Base-by-base conservation (phyloP, 1,140 invertebrate genomes). In the Formica selysi region DNA sequence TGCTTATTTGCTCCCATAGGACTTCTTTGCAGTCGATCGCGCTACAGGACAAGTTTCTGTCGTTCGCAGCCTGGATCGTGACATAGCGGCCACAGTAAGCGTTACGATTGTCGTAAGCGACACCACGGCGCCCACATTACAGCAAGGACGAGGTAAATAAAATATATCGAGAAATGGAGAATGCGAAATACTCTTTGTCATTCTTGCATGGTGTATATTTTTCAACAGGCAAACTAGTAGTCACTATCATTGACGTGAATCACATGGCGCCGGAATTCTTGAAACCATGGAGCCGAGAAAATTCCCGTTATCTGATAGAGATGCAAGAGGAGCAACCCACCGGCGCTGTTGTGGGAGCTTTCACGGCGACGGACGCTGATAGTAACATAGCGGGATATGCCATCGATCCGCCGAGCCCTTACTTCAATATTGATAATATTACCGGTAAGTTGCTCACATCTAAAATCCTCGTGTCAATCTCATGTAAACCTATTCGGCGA, bases 211-310 rank as follows among this genome's bases (percentile, higher is more conserved):
- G 16, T 16, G 4, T 38, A 32, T 11, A 57, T 74, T 65, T 62
- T 13, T 73, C 76, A 89, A 86, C 93, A 97, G 98, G 98, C 38
- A 96, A 97, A 73, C 94, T 99, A 6, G 97, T 98, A 79, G 97
- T 99, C 36, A 98, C 97, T 2, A 97, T 99, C 62, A 97, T 98
- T 48, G 98, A 99, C 93, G 97, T 97, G 22, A 97, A 97, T 92
- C 96, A 96, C 87, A 95, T 96, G 85, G 94, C 96, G 3, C 97
- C 97, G 11, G 94, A 95, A 85, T 98, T 98, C 90, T 92, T 95
- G 76, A 95, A 96, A 68, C 97, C 97, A 0, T 98, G 97, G 97
- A 97, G 97, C 0, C 95, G 96, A 90, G 96, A 96, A 59, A 96
- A 97, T 91, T 97, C 96, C 7, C 96, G 94, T 64, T 97, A 97